phyloP scores from a whole-genome alignment of 1,140 invertebrate species.

The Neomicropteryx cornuta region DNA sequence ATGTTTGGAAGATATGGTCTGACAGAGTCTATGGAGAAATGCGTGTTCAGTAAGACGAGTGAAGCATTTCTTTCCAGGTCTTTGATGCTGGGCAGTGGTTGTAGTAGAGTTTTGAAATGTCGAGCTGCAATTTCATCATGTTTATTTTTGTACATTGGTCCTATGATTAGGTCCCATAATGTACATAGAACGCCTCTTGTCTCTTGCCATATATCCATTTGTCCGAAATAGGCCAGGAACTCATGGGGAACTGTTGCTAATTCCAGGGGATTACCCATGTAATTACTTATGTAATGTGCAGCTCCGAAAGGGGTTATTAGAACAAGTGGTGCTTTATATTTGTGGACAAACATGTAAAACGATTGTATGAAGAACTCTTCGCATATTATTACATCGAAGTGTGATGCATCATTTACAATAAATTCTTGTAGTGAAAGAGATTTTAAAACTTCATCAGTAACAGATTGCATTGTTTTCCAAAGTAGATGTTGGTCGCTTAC shows the following conservation, averaged over 20 bases:
- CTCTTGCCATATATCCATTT: slow-evolving; percentile 24
- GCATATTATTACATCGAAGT: slow-evolving; percentile 40
- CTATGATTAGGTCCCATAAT: slow-evolving; percentile 26
- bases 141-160: slow-evolving; percentile 22
- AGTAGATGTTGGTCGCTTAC: slow-evolving; percentile 23
- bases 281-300: slow-evolving; percentile 41
- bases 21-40: slow-evolving; percentile 31
- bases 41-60: slow-evolving; percentile 35
- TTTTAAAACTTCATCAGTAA: slow-evolving; percentile 35
- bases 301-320: slow-evolving; percentile 42
- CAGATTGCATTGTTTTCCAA: slow-evolving; percentile 31
- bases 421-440: slow-evolving; percentile 33
- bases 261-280: slow-evolving; percentile 38
- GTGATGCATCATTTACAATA: slow-evolving; percentile 27
- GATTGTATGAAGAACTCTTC: slow-evolving; percentile 46
- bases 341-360: slow-evolving; percentile 39
- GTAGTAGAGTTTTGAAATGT: slow-evolving; percentile 22
- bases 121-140: slow-evolving; percentile 28
- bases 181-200: slow-evolving; percentile 25
- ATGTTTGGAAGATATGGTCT: slow-evolving; percentile 40
- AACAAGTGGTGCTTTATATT: slow-evolving; percentile 40
- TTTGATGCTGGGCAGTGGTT: slow-evolving; percentile 32
- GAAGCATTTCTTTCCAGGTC: slow-evolving; percentile 37
- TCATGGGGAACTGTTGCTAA: slow-evolving; percentile 36
- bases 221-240: slow-evolving; percentile 27